Conservation (phyloP, 1,140 invertebrate species). For the Antheraea pernyi region DNA sequence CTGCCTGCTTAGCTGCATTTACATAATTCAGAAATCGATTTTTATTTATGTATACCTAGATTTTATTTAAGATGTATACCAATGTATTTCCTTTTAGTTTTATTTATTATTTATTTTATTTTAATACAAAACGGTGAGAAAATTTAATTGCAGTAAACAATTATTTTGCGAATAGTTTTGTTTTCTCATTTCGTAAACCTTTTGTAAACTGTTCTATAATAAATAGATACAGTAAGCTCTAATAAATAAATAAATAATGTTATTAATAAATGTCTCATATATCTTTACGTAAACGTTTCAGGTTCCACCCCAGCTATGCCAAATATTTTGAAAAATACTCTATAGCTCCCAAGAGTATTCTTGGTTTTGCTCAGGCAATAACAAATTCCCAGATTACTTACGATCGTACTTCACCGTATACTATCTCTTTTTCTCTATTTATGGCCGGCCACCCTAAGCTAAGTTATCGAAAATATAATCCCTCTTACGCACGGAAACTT, state of each 20-base stretch:
- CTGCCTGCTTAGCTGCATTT: too few relatives aligned
- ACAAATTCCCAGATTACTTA: slow-evolving; percentile 71
- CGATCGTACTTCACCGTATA: slow-evolving; percentile 36
- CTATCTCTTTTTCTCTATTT: slow-evolving; percentile 63
- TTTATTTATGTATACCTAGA: too few relatives aligned
- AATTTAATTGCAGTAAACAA: too few relatives aligned
- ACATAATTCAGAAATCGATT: too few relatives aligned
- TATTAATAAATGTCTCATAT: slow-evolving; percentile 37
- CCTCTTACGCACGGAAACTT: slow-evolving; percentile 66
- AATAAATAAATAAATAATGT: slow-evolving; percentile 12
- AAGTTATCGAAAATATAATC: slow-evolving; percentile 77
- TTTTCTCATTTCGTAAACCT: too few relatives aligned
- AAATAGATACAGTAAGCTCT: slow-evolving; percentile 8
- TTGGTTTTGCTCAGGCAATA: slow-evolving; percentile 61
- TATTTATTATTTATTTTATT: too few relatives aligned
- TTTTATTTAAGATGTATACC: too few relatives aligned
- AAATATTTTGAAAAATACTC: slow-evolving; percentile 36
- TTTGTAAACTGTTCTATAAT: too few relatives aligned
- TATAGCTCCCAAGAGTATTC: slow-evolving; percentile 51
- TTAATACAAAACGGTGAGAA: too few relatives aligned
- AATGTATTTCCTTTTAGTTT: too few relatives aligned
- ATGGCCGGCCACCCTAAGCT: slow-evolving; percentile 63
- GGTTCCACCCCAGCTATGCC: slow-evolving; percentile 11
- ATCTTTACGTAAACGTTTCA: slow-evolving; percentile 25
- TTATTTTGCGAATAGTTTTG: too few relatives aligned